These are phyloP conservation scores for Macrotus californicus DNA, from an alignment of 2,113 vertebrate species.

Conservation along the genomic window DNA sequence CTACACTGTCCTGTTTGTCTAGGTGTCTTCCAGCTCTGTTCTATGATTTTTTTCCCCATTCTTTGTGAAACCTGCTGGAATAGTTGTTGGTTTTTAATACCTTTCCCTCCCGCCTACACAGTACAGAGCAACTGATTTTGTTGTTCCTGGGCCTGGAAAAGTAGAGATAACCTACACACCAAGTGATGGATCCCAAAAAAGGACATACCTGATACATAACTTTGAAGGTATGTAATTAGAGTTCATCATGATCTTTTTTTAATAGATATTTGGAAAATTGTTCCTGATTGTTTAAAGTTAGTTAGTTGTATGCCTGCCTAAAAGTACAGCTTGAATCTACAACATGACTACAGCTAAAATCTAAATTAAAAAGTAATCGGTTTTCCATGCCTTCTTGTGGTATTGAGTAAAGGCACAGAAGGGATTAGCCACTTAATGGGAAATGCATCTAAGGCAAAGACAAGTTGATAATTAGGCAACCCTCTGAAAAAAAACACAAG, in stretches of 20 bases:
- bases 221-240: conserved; percentile 88
- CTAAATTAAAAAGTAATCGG: neutral
- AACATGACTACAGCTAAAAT: neutral
- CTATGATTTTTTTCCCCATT: neutral
- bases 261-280: neutral
- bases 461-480: neutral
- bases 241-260: neutral
- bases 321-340: neutral
- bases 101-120: conserved; percentile 55
- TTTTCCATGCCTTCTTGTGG: neutral
- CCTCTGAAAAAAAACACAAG: neutral
- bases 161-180: conserved; percentile 96
- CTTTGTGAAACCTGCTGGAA: neutral
- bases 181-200: conserved; percentile 79
- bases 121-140: conserved; percentile 99
- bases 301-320: neutral
- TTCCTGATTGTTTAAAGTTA: neutral
- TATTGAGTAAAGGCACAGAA: neutral
- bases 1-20: neutral
- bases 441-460: neutral
- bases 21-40: neutral
- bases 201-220: conserved; percentile 88
- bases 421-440: neutral
- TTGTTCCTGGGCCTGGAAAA: conserved; percentile 93
- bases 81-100: neutral